phyloP scores from a whole-genome alignment of 2,797 vertebrate species.

The Decapterus maruadsi region DNA sequence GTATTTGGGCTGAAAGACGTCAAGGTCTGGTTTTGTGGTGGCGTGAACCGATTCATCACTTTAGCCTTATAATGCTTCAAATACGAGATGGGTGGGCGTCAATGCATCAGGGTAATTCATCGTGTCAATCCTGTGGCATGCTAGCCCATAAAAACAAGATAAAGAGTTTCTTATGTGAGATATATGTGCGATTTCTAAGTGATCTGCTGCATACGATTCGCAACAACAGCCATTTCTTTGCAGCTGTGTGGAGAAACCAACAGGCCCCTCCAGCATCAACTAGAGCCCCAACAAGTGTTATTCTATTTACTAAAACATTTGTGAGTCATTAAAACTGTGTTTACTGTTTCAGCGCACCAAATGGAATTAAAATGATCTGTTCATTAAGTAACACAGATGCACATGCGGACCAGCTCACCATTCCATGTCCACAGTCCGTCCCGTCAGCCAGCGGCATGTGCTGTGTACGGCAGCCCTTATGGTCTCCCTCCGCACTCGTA shows the following conservation, averaged over 20 bases:
- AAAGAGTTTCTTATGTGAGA: constrained; percentile 2
- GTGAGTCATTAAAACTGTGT: background rate
- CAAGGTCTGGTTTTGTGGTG: background rate
- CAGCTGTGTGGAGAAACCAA: background rate
- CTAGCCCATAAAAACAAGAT: constrained; percentile 6
- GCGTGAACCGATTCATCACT: constrained; percentile 3
- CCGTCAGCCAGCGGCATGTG: constrained; percentile 98
- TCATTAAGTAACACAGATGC: constrained; percentile 5
- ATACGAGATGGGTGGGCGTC: constrained; percentile 3
- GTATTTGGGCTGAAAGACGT: constrained; percentile 2
- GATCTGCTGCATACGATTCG: background rate
- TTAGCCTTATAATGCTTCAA: background rate
- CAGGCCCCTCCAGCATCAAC: constrained; percentile 2
- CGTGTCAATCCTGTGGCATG: background rate
- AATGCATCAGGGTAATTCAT: constrained; percentile 10
- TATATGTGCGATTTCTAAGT: background rate
- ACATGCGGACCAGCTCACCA: constrained; percentile 86
- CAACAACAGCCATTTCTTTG: background rate
- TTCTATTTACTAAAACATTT: background rate
- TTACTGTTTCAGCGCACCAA: background rate
- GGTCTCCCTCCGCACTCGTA: constrained; percentile 92
- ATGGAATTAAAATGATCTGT: background rate
- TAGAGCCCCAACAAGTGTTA: background rate
- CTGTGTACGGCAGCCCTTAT: constrained; percentile 95
- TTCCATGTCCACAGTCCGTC: constrained; percentile 93